A percentile compares a stretch with the other conserved stretches of the same genome.
Evolutionary conservation across 2,888 invertebrate species (phyloP).

Genomic region (Aproaerema taeniolella): DNA sequence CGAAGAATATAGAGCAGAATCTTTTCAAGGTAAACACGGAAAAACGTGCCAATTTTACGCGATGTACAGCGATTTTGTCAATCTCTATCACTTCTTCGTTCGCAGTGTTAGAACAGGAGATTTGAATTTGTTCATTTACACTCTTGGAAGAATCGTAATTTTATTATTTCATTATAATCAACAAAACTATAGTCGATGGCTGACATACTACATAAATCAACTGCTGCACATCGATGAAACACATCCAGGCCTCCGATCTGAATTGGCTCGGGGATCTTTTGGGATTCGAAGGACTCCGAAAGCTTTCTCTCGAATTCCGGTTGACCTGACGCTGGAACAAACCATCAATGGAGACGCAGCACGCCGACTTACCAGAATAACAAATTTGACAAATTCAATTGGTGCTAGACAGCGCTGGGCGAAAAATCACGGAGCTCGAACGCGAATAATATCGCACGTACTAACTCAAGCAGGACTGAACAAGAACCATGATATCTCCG

Average conservation of each 20-base stretch:
- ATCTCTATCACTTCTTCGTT: constrained; percentile 21
- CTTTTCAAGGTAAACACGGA: constrained; percentile 20
- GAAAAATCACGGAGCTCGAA: constrained; percentile 11
- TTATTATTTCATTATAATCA: constrained; percentile 15
- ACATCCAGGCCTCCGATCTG: constrained; percentile 18
- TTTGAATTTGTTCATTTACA: constrained; percentile 21
- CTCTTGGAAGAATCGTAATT: constrained; percentile 10
- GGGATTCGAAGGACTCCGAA: constrained; percentile 20
- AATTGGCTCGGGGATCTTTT: constrained; percentile 14
- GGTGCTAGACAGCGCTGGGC: constrained; percentile 15
- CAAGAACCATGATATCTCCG: too few species aligned
- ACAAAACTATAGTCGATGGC: constrained; percentile 16
- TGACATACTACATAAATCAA: constrained; percentile 8
- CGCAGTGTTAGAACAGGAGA: constrained; percentile 23
- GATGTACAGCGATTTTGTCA: constrained; percentile 21
- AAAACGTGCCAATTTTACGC: constrained; percentile 23
- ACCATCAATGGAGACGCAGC: constrained; percentile 18
- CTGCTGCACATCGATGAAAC: constrained; percentile 16
- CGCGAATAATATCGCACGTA: constrained; percentile 12
- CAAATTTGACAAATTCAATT: constrained; percentile 13
- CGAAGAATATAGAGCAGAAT: constrained; percentile 23
- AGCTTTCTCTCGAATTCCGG: constrained; percentile 20
- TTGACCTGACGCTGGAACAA: constrained; percentile 18
- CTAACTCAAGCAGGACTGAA: constrained; percentile 4
- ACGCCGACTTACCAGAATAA: constrained; percentile 9